These are phyloP conservation scores for Camponotus pennsylvanicus DNA, from an alignment of 1,140 invertebrate species.

Conservation along the genomic window DNA sequence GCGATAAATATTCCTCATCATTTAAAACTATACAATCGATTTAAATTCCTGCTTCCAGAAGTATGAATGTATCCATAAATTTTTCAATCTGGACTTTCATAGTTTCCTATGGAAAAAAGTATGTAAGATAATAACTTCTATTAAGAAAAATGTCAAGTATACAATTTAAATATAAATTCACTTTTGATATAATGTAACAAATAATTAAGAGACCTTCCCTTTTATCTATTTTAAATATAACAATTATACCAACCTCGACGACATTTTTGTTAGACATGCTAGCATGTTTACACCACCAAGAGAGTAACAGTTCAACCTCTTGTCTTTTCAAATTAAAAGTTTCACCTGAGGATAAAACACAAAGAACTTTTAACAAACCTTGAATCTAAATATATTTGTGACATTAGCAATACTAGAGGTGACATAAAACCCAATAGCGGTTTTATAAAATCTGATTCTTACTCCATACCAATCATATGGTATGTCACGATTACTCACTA, in stretches of 20 bases:
- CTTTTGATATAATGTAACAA: neutral
- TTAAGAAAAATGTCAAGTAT: neutral
- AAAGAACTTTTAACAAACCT: neutral
- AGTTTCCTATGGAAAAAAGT: slow-evolving; percentile 51
- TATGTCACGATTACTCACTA: slow-evolving; percentile 15
- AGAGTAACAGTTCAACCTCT: neutral
- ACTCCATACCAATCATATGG: neutral
- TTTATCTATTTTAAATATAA: neutral
- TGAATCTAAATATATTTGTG: neutral
- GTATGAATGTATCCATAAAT: slow-evolving; percentile 21
- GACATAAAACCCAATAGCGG: neutral
- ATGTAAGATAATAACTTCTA: neutral
- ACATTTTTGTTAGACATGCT: slow-evolving; percentile 32
- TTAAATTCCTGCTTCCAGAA: slow-evolving; percentile 34
- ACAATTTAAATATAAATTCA: neutral
- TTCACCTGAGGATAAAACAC: slow-evolving; percentile 7
- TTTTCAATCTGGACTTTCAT: slow-evolving; percentile 26
- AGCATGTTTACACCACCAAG: neutral
- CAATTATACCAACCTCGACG: slow-evolving; percentile 14
- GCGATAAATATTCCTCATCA: slow-evolving; percentile 64
- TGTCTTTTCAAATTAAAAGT: neutral
- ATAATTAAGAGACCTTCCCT: neutral
- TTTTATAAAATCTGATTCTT: neutral
- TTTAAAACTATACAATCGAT: slow-evolving; percentile 33
- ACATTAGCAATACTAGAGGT: neutral